Evolutionary conservation across 1,140 invertebrate species (phyloP).

Genomic region (Anadara kagoshimensis): DNA sequence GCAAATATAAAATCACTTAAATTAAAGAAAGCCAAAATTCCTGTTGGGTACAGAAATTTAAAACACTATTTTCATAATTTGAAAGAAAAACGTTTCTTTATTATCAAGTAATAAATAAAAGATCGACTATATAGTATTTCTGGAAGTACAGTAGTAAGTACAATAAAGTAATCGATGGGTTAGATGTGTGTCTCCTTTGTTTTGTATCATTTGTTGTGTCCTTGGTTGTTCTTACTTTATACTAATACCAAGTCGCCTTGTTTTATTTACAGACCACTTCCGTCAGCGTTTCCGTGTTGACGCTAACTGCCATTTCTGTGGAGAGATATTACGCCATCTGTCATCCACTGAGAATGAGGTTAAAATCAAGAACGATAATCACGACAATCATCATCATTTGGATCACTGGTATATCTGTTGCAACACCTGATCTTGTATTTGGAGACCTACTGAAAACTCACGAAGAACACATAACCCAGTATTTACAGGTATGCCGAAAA

Average conservation of each 20-base stretch:
- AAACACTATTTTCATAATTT: too few relatives aligned
- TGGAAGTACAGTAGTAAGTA: too few relatives aligned
- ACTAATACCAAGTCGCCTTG: neutral
- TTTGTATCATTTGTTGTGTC: too few relatives aligned
- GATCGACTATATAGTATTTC: too few relatives aligned
- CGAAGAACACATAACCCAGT: constrained; percentile 33
- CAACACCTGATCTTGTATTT: constrained; percentile 61
- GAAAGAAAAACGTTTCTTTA: too few relatives aligned
- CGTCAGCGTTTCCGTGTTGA: constrained; percentile 78
- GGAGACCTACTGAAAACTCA: constrained; percentile 37
- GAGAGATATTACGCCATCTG: constrained; percentile 96
- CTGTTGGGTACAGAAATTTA: too few relatives aligned
- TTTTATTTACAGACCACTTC: constrained; percentile 36
- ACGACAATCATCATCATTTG: constrained; percentile 87
- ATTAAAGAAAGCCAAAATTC: too few relatives aligned
- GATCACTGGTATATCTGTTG: constrained; percentile 83
- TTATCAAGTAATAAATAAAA: too few relatives aligned
- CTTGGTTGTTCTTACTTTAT: too few relatives aligned
- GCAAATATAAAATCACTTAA: too few relatives aligned
- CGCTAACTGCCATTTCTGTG: constrained; percentile 91
- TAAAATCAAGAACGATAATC: constrained; percentile 85
- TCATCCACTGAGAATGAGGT: constrained; percentile 86
- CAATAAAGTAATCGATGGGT: too few relatives aligned
- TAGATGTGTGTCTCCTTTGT: too few relatives aligned
- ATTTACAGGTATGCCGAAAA: constrained; percentile 49